These are phyloP conservation scores for Drosophila obscura DNA, from an alignment of 1,140 invertebrate species.

Conservation along the genomic window DNA sequence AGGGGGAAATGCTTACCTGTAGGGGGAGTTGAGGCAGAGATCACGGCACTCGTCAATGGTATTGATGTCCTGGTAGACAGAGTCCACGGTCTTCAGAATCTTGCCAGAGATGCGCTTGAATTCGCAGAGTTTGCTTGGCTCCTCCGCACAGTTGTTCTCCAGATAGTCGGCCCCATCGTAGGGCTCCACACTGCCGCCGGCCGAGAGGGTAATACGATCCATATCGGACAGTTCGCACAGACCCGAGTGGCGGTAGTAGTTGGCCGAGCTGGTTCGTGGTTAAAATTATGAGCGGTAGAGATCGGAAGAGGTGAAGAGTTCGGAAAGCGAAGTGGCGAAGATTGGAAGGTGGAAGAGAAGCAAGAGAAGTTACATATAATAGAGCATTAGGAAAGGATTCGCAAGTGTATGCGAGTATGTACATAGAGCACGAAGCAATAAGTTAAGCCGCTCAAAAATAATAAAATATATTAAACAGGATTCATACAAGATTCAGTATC, in stretches of 20 bases:
- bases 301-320: constrained; percentile 49
- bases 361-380: constrained; percentile 29
- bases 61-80: constrained; percentile 94
- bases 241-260: constrained; percentile 93
- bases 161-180: constrained; percentile 92
- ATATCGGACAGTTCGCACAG: constrained; percentile 95
- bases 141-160: constrained; percentile 95
- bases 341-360: constrained; percentile 31
- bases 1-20: constrained; percentile 84
- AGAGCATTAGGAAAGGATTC: constrained; percentile 49
- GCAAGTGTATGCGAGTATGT: constrained; percentile 12
- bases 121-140: constrained; percentile 95
- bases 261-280: constrained; percentile 90
- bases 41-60: constrained; percentile 94
- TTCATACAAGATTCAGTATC: neutral
- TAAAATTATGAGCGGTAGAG: constrained; percentile 77
- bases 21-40: constrained; percentile 94
- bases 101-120: constrained; percentile 94
- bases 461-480: neutral
- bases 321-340: constrained; percentile 16
- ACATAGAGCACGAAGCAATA: constrained; percentile 6
- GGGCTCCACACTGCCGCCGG: constrained; percentile 89
- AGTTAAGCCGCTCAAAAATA: constrained; percentile 32
- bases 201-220: constrained; percentile 93
- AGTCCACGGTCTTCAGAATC: constrained; percentile 96